Conservation (phyloP, 2,113 vertebrate species). For the Clarias macrocephalus region DNA sequence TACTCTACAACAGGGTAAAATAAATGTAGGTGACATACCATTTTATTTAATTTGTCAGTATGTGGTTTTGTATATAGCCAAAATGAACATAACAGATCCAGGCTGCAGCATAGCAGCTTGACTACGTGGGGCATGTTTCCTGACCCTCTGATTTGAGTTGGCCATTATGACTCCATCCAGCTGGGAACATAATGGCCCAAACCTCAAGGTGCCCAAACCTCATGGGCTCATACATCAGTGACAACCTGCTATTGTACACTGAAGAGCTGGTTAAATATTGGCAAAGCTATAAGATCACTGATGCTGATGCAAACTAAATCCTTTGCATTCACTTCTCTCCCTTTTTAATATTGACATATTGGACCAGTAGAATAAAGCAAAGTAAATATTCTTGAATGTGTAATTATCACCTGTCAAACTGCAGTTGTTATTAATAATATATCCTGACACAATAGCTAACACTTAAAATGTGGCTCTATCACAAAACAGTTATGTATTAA, state of each 20-base stretch:
- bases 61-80: neutral
- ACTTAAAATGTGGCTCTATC: neutral
- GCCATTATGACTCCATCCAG: constrained; percentile 5
- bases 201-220: constrained; percentile 3
- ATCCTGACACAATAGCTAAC: neutral
- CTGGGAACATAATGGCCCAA: constrained; percentile 17
- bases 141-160: constrained; percentile 22
- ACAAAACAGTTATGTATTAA: neutral
- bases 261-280: constrained; percentile 7
- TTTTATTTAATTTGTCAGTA: neutral
- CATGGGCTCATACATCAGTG: constrained; percentile 9
- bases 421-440: neutral
- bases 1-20: neutral
- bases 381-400: neutral
- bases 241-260: neutral
- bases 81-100: neutral
- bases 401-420: constrained; percentile 8
- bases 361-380: constrained; percentile 3
- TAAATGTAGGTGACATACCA: neutral
- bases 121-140: constrained; percentile 17
- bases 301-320: constrained; percentile 2
- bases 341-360: neutral
- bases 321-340: constrained; percentile 11
- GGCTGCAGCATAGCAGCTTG: neutral
- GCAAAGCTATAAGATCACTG: constrained; percentile 25